Conservation (phyloP, 2,888 invertebrate species). For the Nomada lathburiana region DNA sequence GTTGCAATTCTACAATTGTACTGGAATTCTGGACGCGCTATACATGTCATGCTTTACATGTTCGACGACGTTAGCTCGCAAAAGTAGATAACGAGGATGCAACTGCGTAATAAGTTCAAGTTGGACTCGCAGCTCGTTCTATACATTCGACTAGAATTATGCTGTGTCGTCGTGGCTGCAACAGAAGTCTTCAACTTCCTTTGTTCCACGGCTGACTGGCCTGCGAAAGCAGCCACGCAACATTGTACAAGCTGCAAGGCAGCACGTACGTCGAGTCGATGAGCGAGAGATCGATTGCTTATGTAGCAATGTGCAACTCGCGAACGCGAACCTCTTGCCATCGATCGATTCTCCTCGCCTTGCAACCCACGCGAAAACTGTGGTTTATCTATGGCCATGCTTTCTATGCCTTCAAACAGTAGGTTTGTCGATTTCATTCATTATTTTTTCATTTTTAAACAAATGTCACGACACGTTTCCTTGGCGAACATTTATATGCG, state of each 20-base stretch:
- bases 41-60: background rate
- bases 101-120: background rate
- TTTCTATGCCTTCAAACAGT: constrained; percentile 15
- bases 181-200: constrained; percentile 51
- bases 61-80: background rate
- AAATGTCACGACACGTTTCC: too few relatives aligned
- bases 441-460: too few relatives aligned
- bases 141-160: background rate
- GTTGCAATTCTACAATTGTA: too few relatives aligned
- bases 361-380: constrained; percentile 54
- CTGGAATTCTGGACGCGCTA: too few relatives aligned
- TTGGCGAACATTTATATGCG: too few relatives aligned
- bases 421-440: background rate
- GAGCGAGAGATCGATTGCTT: constrained; percentile 62
- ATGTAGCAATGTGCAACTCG: constrained; percentile 47
- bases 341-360: constrained; percentile 61
- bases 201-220: constrained; percentile 64
- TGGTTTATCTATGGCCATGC: constrained; percentile 19
- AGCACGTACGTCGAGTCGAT: constrained; percentile 54
- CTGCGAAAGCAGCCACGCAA: constrained; percentile 59
- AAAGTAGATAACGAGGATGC: background rate
- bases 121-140: background rate
- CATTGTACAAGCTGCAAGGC: constrained; percentile 54
- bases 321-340: constrained; percentile 46
- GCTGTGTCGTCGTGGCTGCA: too few relatives aligned